Conservation (phyloP, 2,113 vertebrate genomes). For the Burhinus oedicnemus region DNA sequence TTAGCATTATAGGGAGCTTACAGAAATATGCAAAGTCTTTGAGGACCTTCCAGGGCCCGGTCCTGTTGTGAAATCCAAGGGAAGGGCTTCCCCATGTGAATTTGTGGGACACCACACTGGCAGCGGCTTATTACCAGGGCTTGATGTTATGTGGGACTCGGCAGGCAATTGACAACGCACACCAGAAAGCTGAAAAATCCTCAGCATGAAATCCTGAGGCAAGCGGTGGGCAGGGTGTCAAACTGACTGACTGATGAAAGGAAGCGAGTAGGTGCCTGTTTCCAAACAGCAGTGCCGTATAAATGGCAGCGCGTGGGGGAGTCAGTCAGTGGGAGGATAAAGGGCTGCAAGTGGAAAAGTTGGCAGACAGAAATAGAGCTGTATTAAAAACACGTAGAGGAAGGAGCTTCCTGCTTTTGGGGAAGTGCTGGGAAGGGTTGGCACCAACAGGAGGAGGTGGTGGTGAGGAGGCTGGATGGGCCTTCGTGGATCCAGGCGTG, state of each 20-base stretch:
- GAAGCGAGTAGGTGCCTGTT: background rate
- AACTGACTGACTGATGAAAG: background rate
- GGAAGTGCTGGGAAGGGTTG: background rate
- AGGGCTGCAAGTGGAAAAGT: background rate
- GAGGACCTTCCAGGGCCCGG: background rate
- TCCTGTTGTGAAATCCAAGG: background rate
- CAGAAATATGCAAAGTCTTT: background rate
- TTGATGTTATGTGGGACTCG: background rate
- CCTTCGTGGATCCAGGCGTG: rapidly evolving
- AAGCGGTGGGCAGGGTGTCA: background rate
- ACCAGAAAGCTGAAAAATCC: background rate
- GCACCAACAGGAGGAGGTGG: background rate
- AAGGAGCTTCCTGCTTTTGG: background rate
- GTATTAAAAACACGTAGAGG: background rate
- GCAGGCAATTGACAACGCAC: background rate
- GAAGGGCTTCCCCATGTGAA: background rate
- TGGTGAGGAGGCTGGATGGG: background rate
- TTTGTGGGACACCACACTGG: background rate
- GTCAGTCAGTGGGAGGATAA: background rate
- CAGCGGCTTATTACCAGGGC: background rate
- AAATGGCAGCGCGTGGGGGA: background rate
- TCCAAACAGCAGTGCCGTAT: background rate
- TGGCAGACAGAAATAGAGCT: background rate
- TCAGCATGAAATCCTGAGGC: background rate
- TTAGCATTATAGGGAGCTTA: background rate